Conservation (phyloP, 1,140 invertebrate genomes). For the Drosophila mayri region DNA sequence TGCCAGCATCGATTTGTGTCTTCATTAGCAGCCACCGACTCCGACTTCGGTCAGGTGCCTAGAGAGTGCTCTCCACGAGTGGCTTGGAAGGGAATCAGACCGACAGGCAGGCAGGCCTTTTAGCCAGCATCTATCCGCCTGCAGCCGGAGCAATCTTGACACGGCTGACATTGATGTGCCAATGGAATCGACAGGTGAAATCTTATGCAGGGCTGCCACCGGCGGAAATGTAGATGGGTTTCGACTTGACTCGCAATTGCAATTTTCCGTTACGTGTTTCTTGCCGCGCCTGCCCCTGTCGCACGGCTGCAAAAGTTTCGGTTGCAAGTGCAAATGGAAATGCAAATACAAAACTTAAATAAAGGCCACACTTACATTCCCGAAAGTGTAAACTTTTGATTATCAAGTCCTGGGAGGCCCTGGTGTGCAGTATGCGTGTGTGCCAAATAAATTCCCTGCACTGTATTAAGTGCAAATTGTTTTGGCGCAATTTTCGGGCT, state of each 20-base stretch:
- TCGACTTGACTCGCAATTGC: conserved; percentile 17
- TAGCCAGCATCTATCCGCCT: conserved; percentile 1
- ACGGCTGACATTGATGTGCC: neutral
- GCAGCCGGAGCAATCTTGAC: conserved; percentile 1
- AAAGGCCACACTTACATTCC: conserved; percentile 59
- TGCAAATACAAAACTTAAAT: conserved; percentile 75
- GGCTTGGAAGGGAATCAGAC: neutral
- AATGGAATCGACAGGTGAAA: conserved; percentile 10
- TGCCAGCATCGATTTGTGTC: conserved; percentile 34
- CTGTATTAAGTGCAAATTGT: conserved; percentile 80
- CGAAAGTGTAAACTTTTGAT: conserved; percentile 71
- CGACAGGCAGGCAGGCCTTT: conserved; percentile 1
- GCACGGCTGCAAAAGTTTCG: conserved; percentile 41
- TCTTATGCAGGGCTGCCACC: neutral
- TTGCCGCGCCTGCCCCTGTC: conserved; percentile 16
- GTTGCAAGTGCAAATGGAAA: conserved; percentile 70
- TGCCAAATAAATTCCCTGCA: conserved; percentile 68
- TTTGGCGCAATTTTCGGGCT: conserved; percentile 68
- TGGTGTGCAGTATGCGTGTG: conserved; percentile 30
- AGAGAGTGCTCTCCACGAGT: neutral
- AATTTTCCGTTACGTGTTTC: conserved; percentile 9
- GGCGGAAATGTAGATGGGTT: conserved; percentile 6
- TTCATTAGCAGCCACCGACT: conserved; percentile 33
- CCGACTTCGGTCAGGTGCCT: neutral
- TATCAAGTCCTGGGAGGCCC: conserved; percentile 47